phyloP scores from a whole-genome alignment of 1,140 invertebrate genomes.

The Rhynchophorus ferrugineus region DNA sequence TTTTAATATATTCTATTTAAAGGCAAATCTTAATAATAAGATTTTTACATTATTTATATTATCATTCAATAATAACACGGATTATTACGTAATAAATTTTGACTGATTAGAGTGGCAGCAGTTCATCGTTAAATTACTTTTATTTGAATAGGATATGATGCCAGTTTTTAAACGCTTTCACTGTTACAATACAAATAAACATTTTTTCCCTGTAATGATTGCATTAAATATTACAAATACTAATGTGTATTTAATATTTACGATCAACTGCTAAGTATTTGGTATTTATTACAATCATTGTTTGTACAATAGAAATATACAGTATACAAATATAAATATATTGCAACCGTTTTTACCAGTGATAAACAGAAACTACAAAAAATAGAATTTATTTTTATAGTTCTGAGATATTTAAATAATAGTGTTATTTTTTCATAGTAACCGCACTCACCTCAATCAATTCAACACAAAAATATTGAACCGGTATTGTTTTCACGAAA shows the following conservation, averaged over 20 bases:
- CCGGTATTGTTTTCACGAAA: too few species aligned
- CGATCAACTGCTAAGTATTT: neutral
- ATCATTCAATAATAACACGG: too few species aligned
- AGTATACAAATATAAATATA: constrained; percentile 11
- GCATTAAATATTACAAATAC: neutral
- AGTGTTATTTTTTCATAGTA: constrained; percentile 19
- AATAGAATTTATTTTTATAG: constrained; percentile 19
- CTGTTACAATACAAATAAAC: neutral
- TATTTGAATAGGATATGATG: neutral
- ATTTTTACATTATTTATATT: too few species aligned
- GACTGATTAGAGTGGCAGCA: constrained; percentile 24
- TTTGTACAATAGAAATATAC: constrained; percentile 5
- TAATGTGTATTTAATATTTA: neutral
- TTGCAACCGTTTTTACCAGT: constrained; percentile 18
- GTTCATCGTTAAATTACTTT: neutral
- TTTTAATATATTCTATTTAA: too few species aligned
- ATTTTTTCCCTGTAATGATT: neutral
- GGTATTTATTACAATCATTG: neutral
- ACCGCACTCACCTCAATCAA: constrained; percentile 30
- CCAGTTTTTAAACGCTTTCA: neutral
- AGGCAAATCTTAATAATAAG: too few species aligned
- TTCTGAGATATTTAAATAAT: constrained; percentile 12
- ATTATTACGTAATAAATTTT: neutral
- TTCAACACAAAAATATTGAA: constrained; percentile 11
- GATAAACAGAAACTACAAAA: constrained; percentile 12